Evolutionary conservation across 2,797 vertebrate genomes (phyloP).

Genomic region (Lepus townsendii): DNA sequence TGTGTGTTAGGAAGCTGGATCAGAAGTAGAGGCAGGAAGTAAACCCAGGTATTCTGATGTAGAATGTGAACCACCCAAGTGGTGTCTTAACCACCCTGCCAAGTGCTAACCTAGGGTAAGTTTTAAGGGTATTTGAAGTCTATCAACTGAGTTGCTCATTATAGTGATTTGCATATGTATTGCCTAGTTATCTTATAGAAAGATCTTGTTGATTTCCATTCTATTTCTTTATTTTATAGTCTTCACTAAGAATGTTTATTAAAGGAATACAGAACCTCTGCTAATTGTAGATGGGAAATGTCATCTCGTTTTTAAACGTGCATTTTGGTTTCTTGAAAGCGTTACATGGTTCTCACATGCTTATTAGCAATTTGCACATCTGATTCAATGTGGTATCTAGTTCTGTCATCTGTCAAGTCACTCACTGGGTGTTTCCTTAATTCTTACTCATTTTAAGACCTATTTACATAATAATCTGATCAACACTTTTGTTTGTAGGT

Average conservation of each 20-base stretch:
- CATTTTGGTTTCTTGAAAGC: background rate
- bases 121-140: background rate
- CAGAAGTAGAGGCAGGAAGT: too few relatives aligned
- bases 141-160: background rate
- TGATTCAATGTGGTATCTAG: background rate
- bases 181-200: conserved; percentile 4
- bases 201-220: conserved; percentile 6
- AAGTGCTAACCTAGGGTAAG: too few relatives aligned
- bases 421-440: background rate
- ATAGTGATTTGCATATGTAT: background rate
- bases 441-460: conserved; percentile 19
- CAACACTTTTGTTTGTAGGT: background rate
- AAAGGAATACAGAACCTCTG: background rate
- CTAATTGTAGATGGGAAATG: background rate
- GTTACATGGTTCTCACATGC: background rate
- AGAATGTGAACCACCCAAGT: too few relatives aligned
- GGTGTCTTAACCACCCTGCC: too few relatives aligned
- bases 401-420: background rate
- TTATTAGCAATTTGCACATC: background rate
- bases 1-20: too few relatives aligned
- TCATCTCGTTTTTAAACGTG: background rate
- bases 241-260: background rate
- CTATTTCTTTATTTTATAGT: background rate
- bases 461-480: background rate
- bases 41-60: too few relatives aligned